Evolutionary conservation across 1,140 invertebrate genomes (phyloP).

Genomic region (Caenorhabditis briggsae): DNA sequence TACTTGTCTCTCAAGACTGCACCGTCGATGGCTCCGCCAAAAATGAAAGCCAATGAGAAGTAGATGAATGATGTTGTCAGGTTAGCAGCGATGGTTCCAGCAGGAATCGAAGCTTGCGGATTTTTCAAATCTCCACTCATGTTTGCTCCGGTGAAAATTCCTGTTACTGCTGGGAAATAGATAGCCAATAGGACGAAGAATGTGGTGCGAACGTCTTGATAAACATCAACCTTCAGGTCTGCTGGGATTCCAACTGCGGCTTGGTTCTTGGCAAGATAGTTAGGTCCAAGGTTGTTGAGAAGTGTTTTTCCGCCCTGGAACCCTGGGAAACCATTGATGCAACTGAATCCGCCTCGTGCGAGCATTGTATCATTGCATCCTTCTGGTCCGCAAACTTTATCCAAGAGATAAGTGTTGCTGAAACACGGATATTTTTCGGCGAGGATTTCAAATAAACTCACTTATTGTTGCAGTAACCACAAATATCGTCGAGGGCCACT

Average conservation of each 20-base stretch:
- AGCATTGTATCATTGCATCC: conserved; percentile 29
- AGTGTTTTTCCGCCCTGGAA: conserved; percentile 69
- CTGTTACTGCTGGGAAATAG: conserved; percentile 98
- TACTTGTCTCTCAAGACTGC: conserved; percentile 75
- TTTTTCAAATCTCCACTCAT: conserved; percentile 89
- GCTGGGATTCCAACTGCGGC: conserved; percentile 65
- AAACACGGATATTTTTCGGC: not conserved
- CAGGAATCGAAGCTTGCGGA: conserved; percentile 96
- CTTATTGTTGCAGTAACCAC: conserved; percentile 71
- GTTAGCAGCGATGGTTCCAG: conserved; percentile 96
- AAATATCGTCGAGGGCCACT: conserved; percentile 68
- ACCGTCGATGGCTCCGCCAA: conserved; percentile 73
- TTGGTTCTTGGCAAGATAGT: conserved; percentile 69
- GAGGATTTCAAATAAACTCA: conserved; percentile 13
- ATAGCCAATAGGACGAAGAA: conserved; percentile 98
- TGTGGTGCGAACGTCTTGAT: conserved; percentile 88
- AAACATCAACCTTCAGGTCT: conserved; percentile 69
- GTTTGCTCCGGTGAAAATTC: conserved; percentile 91
- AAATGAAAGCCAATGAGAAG: conserved; percentile 76
- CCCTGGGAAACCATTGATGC: conserved; percentile 75
- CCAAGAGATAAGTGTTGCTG: conserved; percentile 29
- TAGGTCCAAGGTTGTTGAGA: conserved; percentile 68
- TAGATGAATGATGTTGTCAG: conserved; percentile 95
- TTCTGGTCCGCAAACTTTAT: conserved; percentile 11
- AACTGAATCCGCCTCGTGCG: conserved; percentile 43